A percentile compares a stretch with the other conserved stretches of the same genome.
Evolutionary conservation across 2,888 invertebrate species (phyloP).

Genomic region (Drosophila affinis): DNA sequence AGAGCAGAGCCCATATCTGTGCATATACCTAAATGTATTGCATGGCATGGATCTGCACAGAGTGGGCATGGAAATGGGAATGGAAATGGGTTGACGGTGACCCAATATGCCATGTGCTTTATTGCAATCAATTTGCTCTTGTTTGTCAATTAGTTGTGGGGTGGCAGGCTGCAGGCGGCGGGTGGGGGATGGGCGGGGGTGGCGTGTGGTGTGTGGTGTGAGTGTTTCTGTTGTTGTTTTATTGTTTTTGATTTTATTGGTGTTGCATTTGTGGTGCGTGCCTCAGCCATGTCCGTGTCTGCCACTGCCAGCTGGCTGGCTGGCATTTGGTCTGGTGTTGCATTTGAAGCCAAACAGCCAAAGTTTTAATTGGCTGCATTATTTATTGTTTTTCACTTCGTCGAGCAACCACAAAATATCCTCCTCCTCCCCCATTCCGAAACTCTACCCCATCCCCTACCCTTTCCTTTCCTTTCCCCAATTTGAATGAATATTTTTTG

Average conservation of each 20-base stretch:
- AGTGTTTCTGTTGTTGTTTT: conserved; percentile 30
- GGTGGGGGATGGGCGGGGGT: background rate
- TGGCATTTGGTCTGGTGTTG: conserved; percentile 37
- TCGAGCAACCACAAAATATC: conserved; percentile 55
- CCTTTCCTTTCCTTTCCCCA: conserved; percentile 3
- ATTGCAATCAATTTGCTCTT: conserved; percentile 78
- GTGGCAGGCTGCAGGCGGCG: background rate
- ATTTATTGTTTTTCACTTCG: conserved; percentile 78
- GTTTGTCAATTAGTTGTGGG: conserved; percentile 71
- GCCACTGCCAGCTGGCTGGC: conserved; percentile 23
- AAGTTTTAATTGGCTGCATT: conserved; percentile 79
- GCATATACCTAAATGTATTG: background rate
- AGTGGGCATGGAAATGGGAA: conserved; percentile 8
- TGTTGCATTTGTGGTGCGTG: conserved; percentile 6
- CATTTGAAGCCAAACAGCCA: conserved; percentile 65
- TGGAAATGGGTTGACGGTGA: conserved; percentile 23
- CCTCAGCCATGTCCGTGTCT: background rate
- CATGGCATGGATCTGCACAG: background rate
- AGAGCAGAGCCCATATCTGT: conserved; percentile 4
- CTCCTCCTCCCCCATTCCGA: conserved; percentile 18
- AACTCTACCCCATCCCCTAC: conserved; percentile 1
- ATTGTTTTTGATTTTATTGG: conserved; percentile 44
- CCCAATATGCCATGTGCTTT: conserved; percentile 58
- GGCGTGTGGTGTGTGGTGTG: conserved; percentile 42
- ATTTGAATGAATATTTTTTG: conserved; percentile 13